phyloP scores from a whole-genome alignment of 1,140 invertebrate species.

The Lepidurus packardi region DNA sequence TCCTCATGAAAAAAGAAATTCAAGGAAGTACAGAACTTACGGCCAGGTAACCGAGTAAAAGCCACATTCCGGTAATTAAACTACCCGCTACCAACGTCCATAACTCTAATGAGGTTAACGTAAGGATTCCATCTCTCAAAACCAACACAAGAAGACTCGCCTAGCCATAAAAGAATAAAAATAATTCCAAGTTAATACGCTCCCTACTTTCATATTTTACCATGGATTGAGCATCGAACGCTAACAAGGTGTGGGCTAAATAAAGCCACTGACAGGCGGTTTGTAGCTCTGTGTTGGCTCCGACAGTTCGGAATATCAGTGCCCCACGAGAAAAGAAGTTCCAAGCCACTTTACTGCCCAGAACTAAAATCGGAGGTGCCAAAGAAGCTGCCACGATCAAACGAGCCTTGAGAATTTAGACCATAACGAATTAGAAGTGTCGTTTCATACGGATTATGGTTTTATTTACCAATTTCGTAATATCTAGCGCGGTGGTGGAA shows the following conservation, averaged over 20 bases:
- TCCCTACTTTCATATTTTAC: not conserved
- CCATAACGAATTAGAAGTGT: not conserved
- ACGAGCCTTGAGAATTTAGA: not conserved
- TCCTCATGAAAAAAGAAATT: not conserved
- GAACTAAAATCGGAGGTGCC: slow-evolving; percentile 23
- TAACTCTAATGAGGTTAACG: not conserved
- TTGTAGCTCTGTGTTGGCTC: slow-evolving; percentile 14
- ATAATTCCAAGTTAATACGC: not conserved
- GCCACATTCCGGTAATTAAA: slow-evolving; percentile 21
- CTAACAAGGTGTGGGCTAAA: slow-evolving; percentile 18
- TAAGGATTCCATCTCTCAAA: not conserved
- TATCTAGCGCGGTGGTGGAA: not conserved
- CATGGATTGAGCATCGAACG: slow-evolving; percentile 28
- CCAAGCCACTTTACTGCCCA: not conserved
- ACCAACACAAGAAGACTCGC: slow-evolving; percentile 19
- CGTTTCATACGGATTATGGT: not conserved
- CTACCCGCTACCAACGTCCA: not conserved
- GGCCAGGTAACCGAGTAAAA: slow-evolving; percentile 3
- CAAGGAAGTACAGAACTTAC: not conserved
- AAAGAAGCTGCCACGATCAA: slow-evolving; percentile 5
- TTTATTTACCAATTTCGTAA: not conserved
- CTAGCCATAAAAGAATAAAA: not conserved
- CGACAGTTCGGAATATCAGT: slow-evolving; percentile 27
- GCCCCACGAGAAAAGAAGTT: not conserved
- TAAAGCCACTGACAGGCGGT: slow-evolving; percentile 24